Evolutionary conservation across 2,888 invertebrate species (phyloP), one percentile per base, ranked within the genome.

Genomic region (Lycophotia porphyrea): DNA sequence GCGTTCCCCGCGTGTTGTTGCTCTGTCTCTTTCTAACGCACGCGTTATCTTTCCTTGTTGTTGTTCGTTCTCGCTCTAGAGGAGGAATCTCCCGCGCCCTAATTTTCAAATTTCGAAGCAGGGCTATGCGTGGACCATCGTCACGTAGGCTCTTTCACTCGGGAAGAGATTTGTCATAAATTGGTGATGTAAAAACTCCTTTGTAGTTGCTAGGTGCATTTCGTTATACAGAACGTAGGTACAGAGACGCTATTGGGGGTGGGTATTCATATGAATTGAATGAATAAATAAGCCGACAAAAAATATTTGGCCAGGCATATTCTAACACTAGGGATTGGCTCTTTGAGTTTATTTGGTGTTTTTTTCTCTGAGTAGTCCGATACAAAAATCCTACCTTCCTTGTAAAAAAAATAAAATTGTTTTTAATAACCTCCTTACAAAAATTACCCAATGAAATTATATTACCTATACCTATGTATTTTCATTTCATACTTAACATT

Each of bases 1-100:
- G 88, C 87, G 31, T 47, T 52, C 52, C 34, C 36, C 69, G 87
- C 91, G 87, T 92, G 92, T 92, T 91, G 75, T 92, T 88, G 78
- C 83, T 87, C 70, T 55, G 18, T 91, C 91, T 81, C 88, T 77
- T 69, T 91, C 84, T 83, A 74, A 58, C 61, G 24, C 24, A 70
- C 1, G 39, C 49, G 8, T 47, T 58, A 55, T 58, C 68, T 36
- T 81, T 58, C 81, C 84, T 76, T 88, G 88, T 88, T 88, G 81
- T 88, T 87, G 85, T 85, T 90, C 67, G 77, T 65, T 78, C 85
- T 87, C 88, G 52, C 69, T 88, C 82, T 75, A 39, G 21, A 52
- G 34, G 13, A 78, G 76, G 78, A 77, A 84, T 80, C 63, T 71
- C 81, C 74, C 65, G 71, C 72, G 81, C 65, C 71, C 80, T 67